These are phyloP conservation scores for Cebidichthys violaceus DNA, from an alignment of 2,113 vertebrate genomes.

Conservation along the genomic window DNA sequence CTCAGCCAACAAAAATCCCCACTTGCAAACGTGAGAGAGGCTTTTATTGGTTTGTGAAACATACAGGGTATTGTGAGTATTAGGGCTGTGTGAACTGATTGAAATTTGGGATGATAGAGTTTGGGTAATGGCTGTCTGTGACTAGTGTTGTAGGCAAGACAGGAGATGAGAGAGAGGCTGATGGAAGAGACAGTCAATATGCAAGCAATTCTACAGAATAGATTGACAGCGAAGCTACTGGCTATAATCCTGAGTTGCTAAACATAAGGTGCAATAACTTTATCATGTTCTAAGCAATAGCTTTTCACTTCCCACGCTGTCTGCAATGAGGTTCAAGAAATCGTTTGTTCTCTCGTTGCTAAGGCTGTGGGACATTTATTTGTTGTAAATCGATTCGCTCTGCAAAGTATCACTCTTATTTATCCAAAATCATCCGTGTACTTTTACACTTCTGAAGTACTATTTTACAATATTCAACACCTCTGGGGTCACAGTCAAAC, in stretches of 20 bases:
- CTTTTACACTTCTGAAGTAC: neutral
- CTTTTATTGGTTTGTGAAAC: neutral
- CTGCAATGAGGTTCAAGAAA: conserved; percentile 14
- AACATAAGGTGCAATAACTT: conserved; percentile 25
- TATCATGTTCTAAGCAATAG: conserved; percentile 13
- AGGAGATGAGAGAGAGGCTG: conserved; percentile 9
- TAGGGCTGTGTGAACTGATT: neutral
- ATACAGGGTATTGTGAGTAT: neutral
- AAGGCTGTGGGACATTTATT: conserved; percentile 31
- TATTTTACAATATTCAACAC: neutral
- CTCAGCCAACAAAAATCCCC: neutral
- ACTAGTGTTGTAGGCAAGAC: neutral
- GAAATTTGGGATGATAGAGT: neutral
- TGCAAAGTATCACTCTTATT: neutral
- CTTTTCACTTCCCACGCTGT: conserved; percentile 30
- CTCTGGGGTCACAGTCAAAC: neutral
- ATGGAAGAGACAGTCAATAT: neutral
- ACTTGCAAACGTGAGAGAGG: neutral
- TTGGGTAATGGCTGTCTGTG: neutral
- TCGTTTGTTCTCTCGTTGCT: conserved; percentile 17
- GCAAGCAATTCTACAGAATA: neutral
- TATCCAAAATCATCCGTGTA: neutral
- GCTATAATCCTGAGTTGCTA: neutral
- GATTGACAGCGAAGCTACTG: conserved; percentile 6
- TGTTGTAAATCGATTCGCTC: neutral